Evolutionary conservation across 2,113 vertebrate species (phyloP).

Genomic region (Gasterosteus nipponicus): DNA sequence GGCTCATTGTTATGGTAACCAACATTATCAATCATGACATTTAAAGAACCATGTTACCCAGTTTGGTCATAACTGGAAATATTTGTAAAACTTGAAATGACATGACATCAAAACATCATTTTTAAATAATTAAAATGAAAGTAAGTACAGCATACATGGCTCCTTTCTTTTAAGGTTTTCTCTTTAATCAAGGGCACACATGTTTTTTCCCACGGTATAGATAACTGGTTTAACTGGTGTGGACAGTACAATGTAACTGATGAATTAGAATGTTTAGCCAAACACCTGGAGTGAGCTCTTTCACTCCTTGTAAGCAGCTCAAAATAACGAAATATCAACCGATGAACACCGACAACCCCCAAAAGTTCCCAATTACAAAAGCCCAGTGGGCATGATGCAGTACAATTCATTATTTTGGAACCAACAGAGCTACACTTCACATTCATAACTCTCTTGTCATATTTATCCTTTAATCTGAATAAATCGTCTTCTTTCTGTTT

Average conservation of each 20-base stretch:
- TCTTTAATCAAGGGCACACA: background rate
- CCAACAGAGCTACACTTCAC: constrained; percentile 35
- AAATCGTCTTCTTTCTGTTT: constrained; percentile 11
- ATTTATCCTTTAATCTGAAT: constrained; percentile 47
- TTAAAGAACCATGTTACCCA: background rate
- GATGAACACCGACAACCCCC: constrained; percentile 39
- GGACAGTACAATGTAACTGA: background rate
- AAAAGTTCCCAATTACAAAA: constrained; percentile 62
- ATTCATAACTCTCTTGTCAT: constrained; percentile 42
- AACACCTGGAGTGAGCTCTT: constrained; percentile 18
- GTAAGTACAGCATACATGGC: background rate
- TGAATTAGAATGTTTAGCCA: too few species aligned
- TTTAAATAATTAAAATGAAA: too few species aligned
- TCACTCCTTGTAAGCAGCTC: constrained; percentile 23
- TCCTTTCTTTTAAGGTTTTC: background rate
- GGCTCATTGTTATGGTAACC: background rate
- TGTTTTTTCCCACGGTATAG: background rate
- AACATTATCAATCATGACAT: background rate
- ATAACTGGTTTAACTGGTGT: background rate
- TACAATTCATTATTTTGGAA: constrained; percentile 56
- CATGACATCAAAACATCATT: too few species aligned
- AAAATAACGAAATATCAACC: constrained; percentile 31
- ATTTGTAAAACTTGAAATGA: too few species aligned
- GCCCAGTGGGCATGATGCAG: constrained; percentile 44
- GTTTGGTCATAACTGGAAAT: background rate